These are phyloP conservation scores for Chloroclystis v-ata DNA, from an alignment of 2,888 invertebrate species.

Conservation along the genomic window DNA sequence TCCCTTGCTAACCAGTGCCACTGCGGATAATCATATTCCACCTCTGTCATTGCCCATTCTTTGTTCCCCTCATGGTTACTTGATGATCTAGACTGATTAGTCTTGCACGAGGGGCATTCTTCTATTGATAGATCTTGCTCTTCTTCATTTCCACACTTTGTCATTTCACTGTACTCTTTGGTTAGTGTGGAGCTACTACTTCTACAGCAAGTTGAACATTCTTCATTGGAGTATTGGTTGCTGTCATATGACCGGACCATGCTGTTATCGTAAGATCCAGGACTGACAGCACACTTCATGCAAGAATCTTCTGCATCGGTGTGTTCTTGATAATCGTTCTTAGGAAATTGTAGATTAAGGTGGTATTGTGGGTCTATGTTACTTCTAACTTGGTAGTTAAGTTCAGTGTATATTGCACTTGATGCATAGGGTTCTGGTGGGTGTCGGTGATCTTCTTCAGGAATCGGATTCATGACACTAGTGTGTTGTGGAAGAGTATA, in stretches of 20 bases:
- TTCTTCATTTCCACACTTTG: slow-evolving; percentile 65
- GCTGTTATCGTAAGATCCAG: slow-evolving; percentile 76
- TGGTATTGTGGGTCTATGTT: slow-evolving; percentile 10
- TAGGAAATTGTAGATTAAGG: slow-evolving; percentile 14
- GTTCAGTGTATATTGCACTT: slow-evolving; percentile 80
- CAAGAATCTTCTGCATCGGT: slow-evolving; percentile 76
- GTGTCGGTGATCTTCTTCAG: slow-evolving; percentile 55
- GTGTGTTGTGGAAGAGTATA: slow-evolving; percentile 70
- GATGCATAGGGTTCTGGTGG: slow-evolving; percentile 86
- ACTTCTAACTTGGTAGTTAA: slow-evolving; percentile 61
- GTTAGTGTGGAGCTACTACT: slow-evolving; percentile 70
- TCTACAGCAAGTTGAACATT: slow-evolving; percentile 70
- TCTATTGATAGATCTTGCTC: slow-evolving; percentile 66
- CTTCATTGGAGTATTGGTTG: slow-evolving; percentile 71
- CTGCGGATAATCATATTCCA: slow-evolving; percentile 72
- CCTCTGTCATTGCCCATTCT: slow-evolving; percentile 69
- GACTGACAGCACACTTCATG: slow-evolving; percentile 75
- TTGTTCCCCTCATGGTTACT: slow-evolving; percentile 67
- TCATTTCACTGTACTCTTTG: slow-evolving; percentile 73
- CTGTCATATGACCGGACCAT: slow-evolving; percentile 70
- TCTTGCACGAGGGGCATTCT: slow-evolving; percentile 71
- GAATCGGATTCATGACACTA: slow-evolving; percentile 53
- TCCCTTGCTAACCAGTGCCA: slow-evolving; percentile 73
- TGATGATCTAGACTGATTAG: slow-evolving; percentile 65
- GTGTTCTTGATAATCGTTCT: slow-evolving; percentile 55